A percentile compares a stretch with the other conserved stretches of the same genome.
Evolutionary conservation across 2,797 vertebrate species (phyloP).

Genomic region (Urosaurus nigricauda): DNA sequence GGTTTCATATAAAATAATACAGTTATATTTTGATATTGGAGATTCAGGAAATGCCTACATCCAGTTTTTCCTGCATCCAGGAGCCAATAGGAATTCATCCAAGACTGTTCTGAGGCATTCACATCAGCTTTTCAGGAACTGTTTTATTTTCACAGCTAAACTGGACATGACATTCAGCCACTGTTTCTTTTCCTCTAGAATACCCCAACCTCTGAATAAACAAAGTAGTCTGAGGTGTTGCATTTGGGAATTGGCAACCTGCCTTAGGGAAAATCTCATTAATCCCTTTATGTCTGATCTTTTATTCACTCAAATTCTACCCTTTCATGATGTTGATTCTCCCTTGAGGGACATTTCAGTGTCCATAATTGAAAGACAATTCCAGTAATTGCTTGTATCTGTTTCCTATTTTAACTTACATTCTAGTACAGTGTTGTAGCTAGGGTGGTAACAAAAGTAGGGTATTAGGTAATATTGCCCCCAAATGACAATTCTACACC

Average conservation of each 20-base stretch:
- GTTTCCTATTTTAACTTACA: too few relatives aligned
- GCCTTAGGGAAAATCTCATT: neutral
- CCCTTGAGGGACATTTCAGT: neutral
- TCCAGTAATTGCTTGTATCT: too few relatives aligned
- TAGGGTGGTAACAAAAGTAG: too few relatives aligned
- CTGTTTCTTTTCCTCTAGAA: neutral
- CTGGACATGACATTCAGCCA: neutral
- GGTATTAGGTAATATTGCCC: too few relatives aligned
- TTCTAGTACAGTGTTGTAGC: too few relatives aligned
- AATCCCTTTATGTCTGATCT: neutral
- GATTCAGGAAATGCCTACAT: neutral
- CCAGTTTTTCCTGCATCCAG: constrained; percentile 1
- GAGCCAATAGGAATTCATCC: neutral
- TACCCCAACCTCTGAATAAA: neutral
- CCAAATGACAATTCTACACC: too few relatives aligned
- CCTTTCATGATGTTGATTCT: neutral
- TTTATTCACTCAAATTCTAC: neutral
- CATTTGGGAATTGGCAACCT: neutral
- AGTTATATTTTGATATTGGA: neutral
- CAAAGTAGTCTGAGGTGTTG: neutral
- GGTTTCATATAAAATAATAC: constrained; percentile 10
- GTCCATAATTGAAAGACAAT: too few relatives aligned
- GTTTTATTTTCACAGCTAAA: constrained; percentile 11
- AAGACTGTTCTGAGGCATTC: constrained; percentile 22
- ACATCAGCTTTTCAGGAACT: constrained; percentile 8